Evolutionary conservation across 23 tunicate genomes (phyloP), one percentile per base, ranked within the genome.

Genomic region (Corella eumyota): DNA sequence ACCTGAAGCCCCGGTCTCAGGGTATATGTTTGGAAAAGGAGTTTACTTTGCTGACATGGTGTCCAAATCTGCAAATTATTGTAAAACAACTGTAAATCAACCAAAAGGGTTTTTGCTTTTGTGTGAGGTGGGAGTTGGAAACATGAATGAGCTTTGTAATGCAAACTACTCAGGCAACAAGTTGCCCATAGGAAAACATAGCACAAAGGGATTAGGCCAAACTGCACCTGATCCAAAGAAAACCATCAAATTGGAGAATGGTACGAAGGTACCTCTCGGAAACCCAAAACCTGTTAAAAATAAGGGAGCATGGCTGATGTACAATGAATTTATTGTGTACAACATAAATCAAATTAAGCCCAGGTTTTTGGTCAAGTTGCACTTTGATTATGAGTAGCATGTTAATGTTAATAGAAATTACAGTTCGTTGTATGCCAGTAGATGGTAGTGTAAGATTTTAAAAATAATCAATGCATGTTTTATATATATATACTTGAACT

Each of bases 1-100:
- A 13, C 85, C 85, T 17, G 95, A 86, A 60, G 95, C 95, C 0
- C 95, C 85, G 21, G 49, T 35, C 1, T 64, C 85, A 5, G 85
- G 85, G 21, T 71, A 71, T 31, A 86, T 86, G 95, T 86, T 71
- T 60, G 95, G 95, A 34, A 86, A 77, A 45, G 95, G 85, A 19
- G 69, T 86, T 7, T 86, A 86, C 52, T 86, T 86, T 67, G 85
- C 95, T 1, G 86, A 78, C 34, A 71, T 71, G 80, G 86, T 72
- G 9, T 70, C 95, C 19, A 86, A 86, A 66, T 71, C 87, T 52
- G 85, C 95, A 23, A 86, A 77, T 61, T 86, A 77, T 38, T 86
- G 95, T 36, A 60, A 35, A 55, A 75, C 95, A 1, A 65, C 73
- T 2, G 19, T 32, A 0, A 50, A 80, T n/a, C 76, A 78, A 34